Evolutionary conservation across 2,113 vertebrate genomes (phyloP).

Genomic region (Alethe castanea): DNA sequence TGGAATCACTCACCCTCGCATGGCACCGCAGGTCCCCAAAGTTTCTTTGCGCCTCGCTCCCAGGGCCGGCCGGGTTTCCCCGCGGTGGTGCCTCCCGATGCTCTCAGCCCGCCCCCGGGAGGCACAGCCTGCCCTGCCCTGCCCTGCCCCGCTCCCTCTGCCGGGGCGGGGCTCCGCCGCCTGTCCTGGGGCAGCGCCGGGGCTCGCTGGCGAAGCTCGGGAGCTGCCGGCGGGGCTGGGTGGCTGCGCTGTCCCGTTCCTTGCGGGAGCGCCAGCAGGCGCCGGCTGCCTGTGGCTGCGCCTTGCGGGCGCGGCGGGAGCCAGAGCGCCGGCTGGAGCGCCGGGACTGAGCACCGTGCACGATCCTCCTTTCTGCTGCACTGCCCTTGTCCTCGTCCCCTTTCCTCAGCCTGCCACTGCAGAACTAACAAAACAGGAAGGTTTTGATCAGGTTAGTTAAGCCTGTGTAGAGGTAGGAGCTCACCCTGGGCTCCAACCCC

Average conservation of each 20-base stretch:
- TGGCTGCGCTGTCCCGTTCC: not conserved
- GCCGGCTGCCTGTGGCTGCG: not conserved
- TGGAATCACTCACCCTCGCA: not conserved
- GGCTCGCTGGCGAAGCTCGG: rapidly evolving
- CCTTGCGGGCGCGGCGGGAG: not conserved
- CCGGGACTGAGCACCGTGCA: rapidly evolving
- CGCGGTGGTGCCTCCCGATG: rapidly evolving
- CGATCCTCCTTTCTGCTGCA: not conserved
- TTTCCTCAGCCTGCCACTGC: not conserved
- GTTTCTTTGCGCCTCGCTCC: not conserved
- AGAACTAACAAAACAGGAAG: not conserved
- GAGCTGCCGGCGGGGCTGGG: rapidly evolving
- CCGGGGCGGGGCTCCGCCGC: not conserved
- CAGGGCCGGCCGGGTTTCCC: not conserved
- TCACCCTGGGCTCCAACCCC: not conserved
- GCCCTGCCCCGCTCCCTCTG: not conserved
- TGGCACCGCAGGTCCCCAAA: not conserved
- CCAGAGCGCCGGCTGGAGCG: not conserved
- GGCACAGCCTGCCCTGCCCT: not conserved
- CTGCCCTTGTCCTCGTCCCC: not conserved
- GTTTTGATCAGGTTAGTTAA: not conserved
- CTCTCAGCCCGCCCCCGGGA: not conserved
- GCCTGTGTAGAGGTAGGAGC: not conserved
- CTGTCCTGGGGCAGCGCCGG: not conserved
- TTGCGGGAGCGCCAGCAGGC: rapidly evolving